phyloP scores from a whole-genome alignment of 2,113 vertebrate genomes.

The Labeo catla region DNA sequence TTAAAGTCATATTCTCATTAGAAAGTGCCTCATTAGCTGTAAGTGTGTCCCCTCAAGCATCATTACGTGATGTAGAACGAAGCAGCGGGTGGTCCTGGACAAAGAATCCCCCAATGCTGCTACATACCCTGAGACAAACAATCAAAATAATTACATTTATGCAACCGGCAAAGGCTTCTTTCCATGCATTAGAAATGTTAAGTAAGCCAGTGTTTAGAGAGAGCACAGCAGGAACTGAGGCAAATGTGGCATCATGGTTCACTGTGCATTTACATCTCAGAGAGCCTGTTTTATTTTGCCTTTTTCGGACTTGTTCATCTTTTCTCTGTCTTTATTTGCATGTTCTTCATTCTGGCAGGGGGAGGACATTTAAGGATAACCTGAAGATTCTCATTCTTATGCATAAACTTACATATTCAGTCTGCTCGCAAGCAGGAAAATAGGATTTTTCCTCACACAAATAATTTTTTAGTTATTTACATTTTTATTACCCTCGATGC shows the following conservation, averaged over 20 bases:
- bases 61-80: constrained; percentile 23
- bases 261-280: background rate
- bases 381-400: background rate
- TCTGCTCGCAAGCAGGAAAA: background rate
- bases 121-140: constrained; percentile 10
- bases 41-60: background rate
- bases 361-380: constrained; percentile 2
- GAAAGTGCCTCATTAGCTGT: constrained; percentile 6
- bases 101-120: background rate
- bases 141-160: constrained; percentile 33
- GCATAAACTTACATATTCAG: constrained; percentile 1
- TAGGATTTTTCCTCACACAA: background rate
- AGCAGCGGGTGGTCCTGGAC: constrained; percentile 14
- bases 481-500: constrained; percentile 30
- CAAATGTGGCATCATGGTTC: constrained; percentile 6
- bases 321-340: background rate
- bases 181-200: constrained; percentile 42
- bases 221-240: constrained; percentile 3
- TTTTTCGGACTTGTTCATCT: background rate
- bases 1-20: constrained; percentile 12
- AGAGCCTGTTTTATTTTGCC: background rate
- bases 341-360: background rate
- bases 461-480: background rate
- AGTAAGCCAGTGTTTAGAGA: background rate
- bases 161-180: background rate